phyloP scores from a whole-genome alignment of 2,888 invertebrate genomes.

The Rhagophthalmus giganteus region DNA sequence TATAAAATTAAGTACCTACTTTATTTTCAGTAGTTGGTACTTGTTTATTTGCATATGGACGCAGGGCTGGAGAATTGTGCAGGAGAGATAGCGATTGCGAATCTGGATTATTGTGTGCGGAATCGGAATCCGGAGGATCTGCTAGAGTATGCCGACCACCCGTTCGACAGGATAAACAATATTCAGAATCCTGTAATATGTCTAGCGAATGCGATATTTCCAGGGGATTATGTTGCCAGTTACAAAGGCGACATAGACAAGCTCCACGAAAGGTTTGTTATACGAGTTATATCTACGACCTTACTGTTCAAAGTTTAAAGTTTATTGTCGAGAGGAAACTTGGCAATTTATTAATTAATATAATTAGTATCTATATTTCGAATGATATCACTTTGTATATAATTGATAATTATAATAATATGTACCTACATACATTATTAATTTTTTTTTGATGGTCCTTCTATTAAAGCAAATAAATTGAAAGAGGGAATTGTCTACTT shows the following conservation, averaged over 20 bases:
- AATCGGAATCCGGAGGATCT: slow-evolving; percentile 64
- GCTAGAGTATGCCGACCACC: slow-evolving; percentile 79
- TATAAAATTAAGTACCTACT: background rate
- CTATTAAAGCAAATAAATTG: no score
- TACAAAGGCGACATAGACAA: slow-evolving; percentile 83
- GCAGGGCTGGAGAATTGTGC: slow-evolving; percentile 81
- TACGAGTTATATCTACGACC: background rate
- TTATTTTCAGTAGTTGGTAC: slow-evolving; percentile 58
- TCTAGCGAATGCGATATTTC: slow-evolving; percentile 85
- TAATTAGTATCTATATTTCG: no score
- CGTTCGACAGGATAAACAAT: slow-evolving; percentile 75
- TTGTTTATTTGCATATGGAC: slow-evolving; percentile 70
- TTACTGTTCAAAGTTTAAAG: background rate
- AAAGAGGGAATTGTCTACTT: no score
- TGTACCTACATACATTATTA: no score
- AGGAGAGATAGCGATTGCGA: slow-evolving; percentile 83
- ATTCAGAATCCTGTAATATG: slow-evolving; percentile 80
- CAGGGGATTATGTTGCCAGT: slow-evolving; percentile 84
- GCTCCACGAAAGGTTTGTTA: slow-evolving; percentile 75
- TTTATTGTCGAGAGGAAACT: background rate
- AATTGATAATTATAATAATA: no score
- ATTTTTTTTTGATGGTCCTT: no score
- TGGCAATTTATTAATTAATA: no score
- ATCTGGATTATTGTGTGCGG: slow-evolving; percentile 78
- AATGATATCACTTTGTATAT: no score